Conservation (phyloP, 2,888 invertebrate species). For the Neoscelio sp. region DNA sequence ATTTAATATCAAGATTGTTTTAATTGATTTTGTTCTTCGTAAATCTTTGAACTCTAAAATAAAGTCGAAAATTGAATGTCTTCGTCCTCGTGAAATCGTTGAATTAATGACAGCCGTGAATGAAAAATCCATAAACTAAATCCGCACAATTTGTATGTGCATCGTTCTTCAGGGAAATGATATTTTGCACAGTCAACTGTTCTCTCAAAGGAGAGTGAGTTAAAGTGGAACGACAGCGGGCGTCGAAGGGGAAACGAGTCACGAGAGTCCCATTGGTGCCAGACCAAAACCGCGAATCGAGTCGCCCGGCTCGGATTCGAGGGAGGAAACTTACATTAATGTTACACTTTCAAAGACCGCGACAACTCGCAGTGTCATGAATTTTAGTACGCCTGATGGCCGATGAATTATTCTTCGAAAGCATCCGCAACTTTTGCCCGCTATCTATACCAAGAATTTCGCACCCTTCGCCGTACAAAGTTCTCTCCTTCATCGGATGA, state of each 20-base stretch:
- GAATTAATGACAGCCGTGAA: background rate
- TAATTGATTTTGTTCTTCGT: too few species aligned
- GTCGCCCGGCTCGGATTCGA: conserved; percentile 10
- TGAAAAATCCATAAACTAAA: conserved; percentile 21
- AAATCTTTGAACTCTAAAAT: too few species aligned
- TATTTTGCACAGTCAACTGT: conserved; percentile 39
- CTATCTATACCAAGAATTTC: conserved; percentile 6
- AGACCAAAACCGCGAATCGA: conserved; percentile 46
- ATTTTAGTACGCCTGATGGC: conserved; percentile 30
- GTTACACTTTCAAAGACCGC: conserved; percentile 14
- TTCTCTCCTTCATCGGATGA: conserved; percentile 38
- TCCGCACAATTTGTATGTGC: conserved; percentile 39
- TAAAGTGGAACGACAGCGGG: conserved; percentile 26
- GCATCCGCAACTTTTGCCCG: conserved; percentile 16
- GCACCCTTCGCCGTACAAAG: conserved; percentile 28
- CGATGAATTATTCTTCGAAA: conserved; percentile 53
- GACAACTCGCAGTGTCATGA: conserved; percentile 26
- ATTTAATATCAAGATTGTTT: too few species aligned
- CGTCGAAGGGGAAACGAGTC: conserved; percentile 41
- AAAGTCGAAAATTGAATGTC: too few species aligned
- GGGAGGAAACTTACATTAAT: conserved; percentile 15
- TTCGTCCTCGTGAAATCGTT: too few species aligned
- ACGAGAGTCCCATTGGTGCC: conserved; percentile 35
- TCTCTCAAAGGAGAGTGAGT: conserved; percentile 20
- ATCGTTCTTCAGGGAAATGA: conserved; percentile 41